A percentile compares a stretch with the other conserved stretches of the same genome.
These are phyloP conservation scores for Penaeus indicus DNA, from an alignment of 1,140 invertebrate species.

Conservation along the genomic window DNA sequence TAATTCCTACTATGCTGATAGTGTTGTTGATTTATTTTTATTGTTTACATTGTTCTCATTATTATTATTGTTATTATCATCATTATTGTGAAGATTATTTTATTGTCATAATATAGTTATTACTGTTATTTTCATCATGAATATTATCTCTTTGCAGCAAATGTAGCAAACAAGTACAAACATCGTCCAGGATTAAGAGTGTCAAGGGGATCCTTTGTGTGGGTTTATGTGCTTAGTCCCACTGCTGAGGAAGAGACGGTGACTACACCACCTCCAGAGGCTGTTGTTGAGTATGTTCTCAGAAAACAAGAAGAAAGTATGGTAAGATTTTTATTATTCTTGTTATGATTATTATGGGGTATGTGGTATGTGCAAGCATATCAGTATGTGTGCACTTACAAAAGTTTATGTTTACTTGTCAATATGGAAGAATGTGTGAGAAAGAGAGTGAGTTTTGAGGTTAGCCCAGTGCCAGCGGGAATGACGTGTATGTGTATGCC, in stretches of 20 bases:
- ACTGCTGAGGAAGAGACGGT: neutral
- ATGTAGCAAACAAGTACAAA: constrained; percentile 65
- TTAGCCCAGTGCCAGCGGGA: too few species aligned
- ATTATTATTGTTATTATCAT: too few species aligned
- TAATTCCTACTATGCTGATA: too few species aligned
- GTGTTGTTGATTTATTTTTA: too few species aligned
- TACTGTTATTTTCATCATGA: neutral
- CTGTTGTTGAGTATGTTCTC: constrained; percentile 57
- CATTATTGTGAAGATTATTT: too few species aligned
- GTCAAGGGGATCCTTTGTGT: constrained; percentile 64
- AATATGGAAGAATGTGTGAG: too few species aligned
- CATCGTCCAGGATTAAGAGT: constrained; percentile 54
- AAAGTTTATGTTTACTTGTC: too few species aligned
- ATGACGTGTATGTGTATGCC: too few species aligned
- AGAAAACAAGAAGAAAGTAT: constrained; percentile 44
- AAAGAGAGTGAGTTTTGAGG: too few species aligned
- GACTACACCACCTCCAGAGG: constrained; percentile 49
- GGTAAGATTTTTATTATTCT: constrained; percentile 10
- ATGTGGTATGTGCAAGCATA: neutral
- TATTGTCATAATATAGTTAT: too few species aligned
- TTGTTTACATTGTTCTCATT: too few species aligned
- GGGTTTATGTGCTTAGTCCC: constrained; percentile 55
- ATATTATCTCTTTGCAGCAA: constrained; percentile 35
- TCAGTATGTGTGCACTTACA: too few species aligned
- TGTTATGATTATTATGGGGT: neutral